phyloP scores from a whole-genome alignment of 2,888 invertebrate species.

The Caenorhabditis drosophilae region DNA sequence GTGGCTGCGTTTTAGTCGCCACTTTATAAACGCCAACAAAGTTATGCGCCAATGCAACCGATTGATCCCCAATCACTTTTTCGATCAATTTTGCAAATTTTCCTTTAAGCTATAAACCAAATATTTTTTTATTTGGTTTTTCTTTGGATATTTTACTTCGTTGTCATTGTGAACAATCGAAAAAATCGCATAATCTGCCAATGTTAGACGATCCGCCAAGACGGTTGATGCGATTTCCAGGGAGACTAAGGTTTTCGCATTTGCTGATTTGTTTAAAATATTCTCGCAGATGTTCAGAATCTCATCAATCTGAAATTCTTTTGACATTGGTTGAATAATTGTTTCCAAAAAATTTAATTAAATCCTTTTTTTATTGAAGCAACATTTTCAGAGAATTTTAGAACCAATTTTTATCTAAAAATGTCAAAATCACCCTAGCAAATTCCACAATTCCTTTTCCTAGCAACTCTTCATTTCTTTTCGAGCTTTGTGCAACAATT shows the following conservation, averaged over 20 bases:
- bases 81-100: slow-evolving; percentile 43
- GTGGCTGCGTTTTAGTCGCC: slow-evolving; percentile 1
- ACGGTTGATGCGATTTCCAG: not conserved
- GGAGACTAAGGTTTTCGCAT: not conserved
- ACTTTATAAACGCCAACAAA: slow-evolving; percentile 43
- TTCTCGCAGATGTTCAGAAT: slow-evolving; percentile 8
- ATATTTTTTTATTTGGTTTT: no score
- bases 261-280: not conserved
- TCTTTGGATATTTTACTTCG: no score
- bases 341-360: not conserved
- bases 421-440: slow-evolving; percentile 22
- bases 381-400: slow-evolving; percentile 1
- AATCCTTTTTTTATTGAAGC: no score
- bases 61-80: slow-evolving; percentile 39
- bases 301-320: slow-evolving; percentile 49
- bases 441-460: slow-evolving; percentile 41
- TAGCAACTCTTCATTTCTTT: slow-evolving; percentile 35
- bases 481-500: slow-evolving; percentile 43
- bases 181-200: slow-evolving; percentile 56
- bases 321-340: no score
- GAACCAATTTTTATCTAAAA: not conserved
- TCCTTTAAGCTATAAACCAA: slow-evolving; percentile 44
- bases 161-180: slow-evolving; percentile 40
- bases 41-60: slow-evolving; percentile 40
- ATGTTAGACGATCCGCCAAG: slow-evolving; percentile 37